Evolutionary conservation across 2,113 vertebrate species (phyloP).

Genomic region (Platichthys flesus): DNA sequence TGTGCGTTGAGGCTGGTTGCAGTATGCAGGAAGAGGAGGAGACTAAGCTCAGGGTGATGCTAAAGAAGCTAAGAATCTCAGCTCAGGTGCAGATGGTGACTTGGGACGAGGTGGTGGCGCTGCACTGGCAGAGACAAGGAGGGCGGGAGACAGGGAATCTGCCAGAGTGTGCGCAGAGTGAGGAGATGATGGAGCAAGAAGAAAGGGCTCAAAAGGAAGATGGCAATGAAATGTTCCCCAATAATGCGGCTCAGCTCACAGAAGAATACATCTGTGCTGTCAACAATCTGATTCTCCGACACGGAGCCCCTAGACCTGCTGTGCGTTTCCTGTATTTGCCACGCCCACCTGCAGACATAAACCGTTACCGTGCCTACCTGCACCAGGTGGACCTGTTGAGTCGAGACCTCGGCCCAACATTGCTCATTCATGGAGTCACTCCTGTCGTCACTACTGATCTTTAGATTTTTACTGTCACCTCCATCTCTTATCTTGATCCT

Average conservation of each 20-base stretch:
- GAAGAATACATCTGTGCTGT: slow-evolving; percentile 75
- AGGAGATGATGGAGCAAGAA: slow-evolving; percentile 46
- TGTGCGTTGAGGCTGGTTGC: slow-evolving; percentile 85
- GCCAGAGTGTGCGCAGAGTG: slow-evolving; percentile 25
- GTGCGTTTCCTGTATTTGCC: slow-evolving; percentile 88
- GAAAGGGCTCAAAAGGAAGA: slow-evolving; percentile 26
- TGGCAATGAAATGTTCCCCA: slow-evolving; percentile 41
- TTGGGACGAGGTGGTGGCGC: slow-evolving; percentile 86
- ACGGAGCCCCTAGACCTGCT: slow-evolving; percentile 68
- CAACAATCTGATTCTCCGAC: slow-evolving; percentile 69
- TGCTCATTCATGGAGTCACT: slow-evolving; percentile 88
- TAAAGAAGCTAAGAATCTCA: slow-evolving; percentile 86
- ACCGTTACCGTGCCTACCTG: slow-evolving; percentile 80
- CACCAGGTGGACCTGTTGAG: slow-evolving; percentile 87
- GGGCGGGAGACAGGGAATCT: neutral
- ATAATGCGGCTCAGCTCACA: slow-evolving; percentile 77
- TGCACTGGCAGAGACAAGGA: slow-evolving; percentile 85
- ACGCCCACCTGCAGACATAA: slow-evolving; percentile 81
- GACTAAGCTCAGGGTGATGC: slow-evolving; percentile 84
- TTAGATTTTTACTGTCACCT: slow-evolving; percentile 55
- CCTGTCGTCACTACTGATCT: slow-evolving; percentile 88
- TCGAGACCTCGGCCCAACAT: slow-evolving; percentile 85
- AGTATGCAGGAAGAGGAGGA: slow-evolving; percentile 84
- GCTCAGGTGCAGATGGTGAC: slow-evolving; percentile 84
- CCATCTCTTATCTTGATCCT: neutral